Conservation (phyloP, 2,797 vertebrate species). For the Lagodon rhomboides region DNA sequence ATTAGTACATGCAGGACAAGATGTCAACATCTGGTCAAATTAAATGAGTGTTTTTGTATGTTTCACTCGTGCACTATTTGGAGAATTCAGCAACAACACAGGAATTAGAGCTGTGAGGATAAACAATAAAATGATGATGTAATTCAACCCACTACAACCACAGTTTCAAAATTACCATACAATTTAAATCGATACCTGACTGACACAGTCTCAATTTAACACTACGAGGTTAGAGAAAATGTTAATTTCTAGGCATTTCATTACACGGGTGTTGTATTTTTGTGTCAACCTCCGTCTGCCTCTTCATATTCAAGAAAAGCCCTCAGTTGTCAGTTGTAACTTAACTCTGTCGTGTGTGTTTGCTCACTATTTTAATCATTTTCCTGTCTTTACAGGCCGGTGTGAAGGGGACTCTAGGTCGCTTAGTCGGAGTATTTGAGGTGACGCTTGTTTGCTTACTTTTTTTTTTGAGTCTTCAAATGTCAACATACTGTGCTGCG, state of each 20-base stretch:
- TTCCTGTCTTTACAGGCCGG: constrained; percentile 88
- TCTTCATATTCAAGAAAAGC: neutral
- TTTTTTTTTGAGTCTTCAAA: constrained; percentile 11
- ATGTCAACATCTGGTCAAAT: constrained; percentile 5
- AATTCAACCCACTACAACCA: constrained; percentile 37
- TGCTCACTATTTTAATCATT: constrained; percentile 15
- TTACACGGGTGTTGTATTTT: constrained; percentile 1
- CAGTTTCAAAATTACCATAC: constrained; percentile 13
- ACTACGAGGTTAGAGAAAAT: neutral
- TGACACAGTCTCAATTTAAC: constrained; percentile 21
- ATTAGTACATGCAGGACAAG: neutral
- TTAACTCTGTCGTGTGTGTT: neutral
- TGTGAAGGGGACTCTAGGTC: constrained; percentile 97
- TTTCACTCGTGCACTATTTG: constrained; percentile 16
- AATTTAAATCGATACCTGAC: constrained; percentile 29
- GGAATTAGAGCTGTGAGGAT: constrained; percentile 11
- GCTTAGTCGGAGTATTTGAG: constrained; percentile 98
- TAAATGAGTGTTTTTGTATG: neutral
- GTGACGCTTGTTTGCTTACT: constrained; percentile 80
- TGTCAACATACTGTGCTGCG: neutral
- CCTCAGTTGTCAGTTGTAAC: neutral
- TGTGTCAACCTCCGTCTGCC: neutral
- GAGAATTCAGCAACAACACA: constrained; percentile 8
- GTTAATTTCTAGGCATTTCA: neutral
- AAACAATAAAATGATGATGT: constrained; percentile 31